phyloP scores from a whole-genome alignment of 2,113 vertebrate genomes.

The Micronisus gabar region DNA sequence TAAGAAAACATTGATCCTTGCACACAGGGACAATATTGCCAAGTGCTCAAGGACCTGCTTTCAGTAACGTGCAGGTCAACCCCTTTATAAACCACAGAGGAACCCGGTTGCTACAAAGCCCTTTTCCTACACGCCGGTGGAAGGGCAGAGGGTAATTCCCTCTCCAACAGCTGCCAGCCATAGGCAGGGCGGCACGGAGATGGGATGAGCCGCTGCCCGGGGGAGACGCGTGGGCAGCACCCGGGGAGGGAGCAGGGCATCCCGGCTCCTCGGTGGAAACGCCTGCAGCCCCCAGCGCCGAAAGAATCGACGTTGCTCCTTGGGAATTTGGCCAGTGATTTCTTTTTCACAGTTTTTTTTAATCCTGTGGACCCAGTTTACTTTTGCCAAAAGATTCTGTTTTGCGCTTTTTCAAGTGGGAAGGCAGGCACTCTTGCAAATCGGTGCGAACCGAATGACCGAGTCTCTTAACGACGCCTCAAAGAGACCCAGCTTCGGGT shows the following conservation, averaged over 20 bases:
- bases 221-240: background rate
- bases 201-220: background rate
- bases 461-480: no score
- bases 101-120: background rate
- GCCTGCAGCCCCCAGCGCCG: background rate
- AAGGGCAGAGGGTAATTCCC: constrained; percentile 26
- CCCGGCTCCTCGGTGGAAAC: background rate
- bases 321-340: background rate
- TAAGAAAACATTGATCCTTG: background rate
- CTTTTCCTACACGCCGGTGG: background rate
- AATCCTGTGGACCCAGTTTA: background rate
- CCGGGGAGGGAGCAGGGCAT: background rate
- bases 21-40: background rate
- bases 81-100: background rate
- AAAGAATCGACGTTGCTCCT: background rate
- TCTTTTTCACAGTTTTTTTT: background rate
- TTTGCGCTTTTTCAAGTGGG: background rate
- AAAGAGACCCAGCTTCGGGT: no score
- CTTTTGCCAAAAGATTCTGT: background rate
- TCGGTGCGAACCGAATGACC: background rate
- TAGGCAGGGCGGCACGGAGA: background rate
- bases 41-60: background rate
- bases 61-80: background rate
- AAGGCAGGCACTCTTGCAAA: background rate
- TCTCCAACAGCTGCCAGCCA: background rate